Conservation (phyloP, 2,113 vertebrate species). For the Irena cyanogastra region DNA sequence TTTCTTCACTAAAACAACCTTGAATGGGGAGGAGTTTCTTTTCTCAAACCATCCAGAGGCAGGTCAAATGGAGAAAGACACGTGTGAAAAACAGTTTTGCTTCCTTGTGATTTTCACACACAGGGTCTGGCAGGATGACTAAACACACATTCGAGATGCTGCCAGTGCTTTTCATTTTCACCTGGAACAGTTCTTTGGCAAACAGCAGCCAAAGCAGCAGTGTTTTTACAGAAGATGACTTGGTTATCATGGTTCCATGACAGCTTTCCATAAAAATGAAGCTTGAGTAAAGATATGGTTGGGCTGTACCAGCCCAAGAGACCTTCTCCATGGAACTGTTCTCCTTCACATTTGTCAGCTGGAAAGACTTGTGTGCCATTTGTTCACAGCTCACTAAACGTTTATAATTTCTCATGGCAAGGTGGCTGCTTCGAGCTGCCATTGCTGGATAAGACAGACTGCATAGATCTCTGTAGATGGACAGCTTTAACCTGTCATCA, state of each 20-base stretch:
- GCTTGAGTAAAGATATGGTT: background rate
- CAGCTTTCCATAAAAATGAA: background rate
- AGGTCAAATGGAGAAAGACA: background rate
- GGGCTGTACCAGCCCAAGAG: background rate
- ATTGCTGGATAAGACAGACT: background rate
- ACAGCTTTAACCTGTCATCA: background rate
- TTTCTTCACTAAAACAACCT: background rate
- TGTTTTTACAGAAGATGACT: background rate
- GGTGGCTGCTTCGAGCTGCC: background rate
- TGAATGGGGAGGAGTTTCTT: background rate
- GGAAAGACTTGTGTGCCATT: background rate
- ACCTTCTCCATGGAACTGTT: background rate
- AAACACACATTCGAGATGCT: background rate
- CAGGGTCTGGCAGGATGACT: background rate
- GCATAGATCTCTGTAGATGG: background rate
- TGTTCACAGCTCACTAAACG: background rate
- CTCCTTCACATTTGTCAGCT: background rate
- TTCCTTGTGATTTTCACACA: background rate
- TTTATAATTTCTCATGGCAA: background rate
- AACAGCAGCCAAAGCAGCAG: background rate
- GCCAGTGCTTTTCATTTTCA: slow-evolving; percentile 1
- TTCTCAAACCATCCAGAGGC: background rate
- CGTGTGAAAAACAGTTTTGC: background rate
- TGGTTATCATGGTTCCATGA: background rate
- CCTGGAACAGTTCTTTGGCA: background rate